A percentile compares a stretch with the other conserved stretches of the same genome.
Conservation (phyloP, 1,140 invertebrate species). For the Cydia pomonella region DNA sequence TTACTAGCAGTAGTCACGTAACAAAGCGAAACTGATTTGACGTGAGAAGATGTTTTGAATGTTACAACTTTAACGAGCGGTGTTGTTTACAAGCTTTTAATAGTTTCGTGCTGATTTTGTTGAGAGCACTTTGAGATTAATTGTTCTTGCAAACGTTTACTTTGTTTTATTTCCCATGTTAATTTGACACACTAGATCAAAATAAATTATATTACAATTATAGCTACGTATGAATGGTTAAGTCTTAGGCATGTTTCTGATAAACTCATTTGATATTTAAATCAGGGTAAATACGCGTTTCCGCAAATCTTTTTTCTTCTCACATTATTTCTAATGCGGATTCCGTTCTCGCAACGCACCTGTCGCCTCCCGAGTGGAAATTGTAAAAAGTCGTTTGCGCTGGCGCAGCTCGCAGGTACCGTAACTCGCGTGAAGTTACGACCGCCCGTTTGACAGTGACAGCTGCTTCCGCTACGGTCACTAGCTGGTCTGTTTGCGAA, state of each 20-base stretch:
- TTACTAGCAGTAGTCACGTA: slow-evolving; percentile 49
- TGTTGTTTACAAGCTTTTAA: slow-evolving; percentile 23
- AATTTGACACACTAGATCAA: background rate
- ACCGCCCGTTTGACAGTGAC: background rate
- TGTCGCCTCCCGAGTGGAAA: background rate
- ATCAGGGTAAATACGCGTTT: background rate
- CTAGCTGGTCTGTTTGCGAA: slow-evolving; percentile 1
- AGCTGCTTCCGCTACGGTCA: slow-evolving; percentile 7
- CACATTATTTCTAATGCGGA: background rate
- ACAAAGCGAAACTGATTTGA: slow-evolving; percentile 34
- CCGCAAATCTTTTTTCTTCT: background rate
- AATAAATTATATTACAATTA: background rate
- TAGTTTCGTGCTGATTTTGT: slow-evolving; percentile 6
- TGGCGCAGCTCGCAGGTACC: background rate
- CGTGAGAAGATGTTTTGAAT: slow-evolving; percentile 30
- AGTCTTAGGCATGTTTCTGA: no score
- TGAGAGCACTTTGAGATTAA: background rate
- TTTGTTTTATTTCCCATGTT: background rate
- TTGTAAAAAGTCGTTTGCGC: slow-evolving; percentile 8
- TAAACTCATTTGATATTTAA: no score
- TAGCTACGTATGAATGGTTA: background rate
- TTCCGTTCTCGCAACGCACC: background rate
- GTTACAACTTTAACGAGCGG: slow-evolving; percentile 12
- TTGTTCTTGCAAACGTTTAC: background rate
- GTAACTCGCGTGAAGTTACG: background rate